Evolutionary conservation across 2,888 invertebrate genomes (phyloP), one percentile per base, ranked within the genome.

Genomic region (Tetheella fluctuosa): DNA sequence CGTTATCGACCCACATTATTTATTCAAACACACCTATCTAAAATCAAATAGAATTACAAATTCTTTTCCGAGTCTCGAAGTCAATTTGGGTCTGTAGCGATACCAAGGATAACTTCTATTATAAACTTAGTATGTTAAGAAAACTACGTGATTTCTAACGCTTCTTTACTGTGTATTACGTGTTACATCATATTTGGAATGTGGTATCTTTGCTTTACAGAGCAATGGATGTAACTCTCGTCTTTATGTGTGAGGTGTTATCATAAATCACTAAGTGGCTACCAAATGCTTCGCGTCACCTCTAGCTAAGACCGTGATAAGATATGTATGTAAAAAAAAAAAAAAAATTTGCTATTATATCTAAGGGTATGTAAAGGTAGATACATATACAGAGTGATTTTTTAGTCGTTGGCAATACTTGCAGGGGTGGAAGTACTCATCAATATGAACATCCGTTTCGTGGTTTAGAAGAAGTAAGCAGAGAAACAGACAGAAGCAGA

Each of bases 221-320:
- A 65, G 77, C 73, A 79, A 78, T 78, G 80, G 70, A 79, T 61
- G 73, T 74, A 69, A 58, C 34, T 54, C 37, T 59, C 58, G 30
- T 53, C 70, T 61, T 71, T 65, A 66, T 65, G 62, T 70, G 63
- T 64, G 64, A 64, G 65, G 54, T 71, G 73, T 77, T 77, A 76
- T 73, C 71, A 77, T 69, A 83, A 85, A 84, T 80, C 81, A 78
- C 70, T 71, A 76, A 72, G 71, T 62, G 64, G 70, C 74, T 73
- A 74, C 68, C 34, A 76, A 76, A 77, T 73, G 73, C 69, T 63
- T 65, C 69, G 73, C 80, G 82, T 84, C 83, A 83, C 69, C 69
- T 71, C 76, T 73, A 77, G 74, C 80, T 78, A 80, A 80, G 80
- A 81, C 78, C 68, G 62, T 77, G 85, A 87, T 87, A 86, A 86